Percentiles rank a stretch among this genome's conserved stretches.
Conservation (phyloP, 2,888 invertebrate species). For the Protonemura montana region DNA sequence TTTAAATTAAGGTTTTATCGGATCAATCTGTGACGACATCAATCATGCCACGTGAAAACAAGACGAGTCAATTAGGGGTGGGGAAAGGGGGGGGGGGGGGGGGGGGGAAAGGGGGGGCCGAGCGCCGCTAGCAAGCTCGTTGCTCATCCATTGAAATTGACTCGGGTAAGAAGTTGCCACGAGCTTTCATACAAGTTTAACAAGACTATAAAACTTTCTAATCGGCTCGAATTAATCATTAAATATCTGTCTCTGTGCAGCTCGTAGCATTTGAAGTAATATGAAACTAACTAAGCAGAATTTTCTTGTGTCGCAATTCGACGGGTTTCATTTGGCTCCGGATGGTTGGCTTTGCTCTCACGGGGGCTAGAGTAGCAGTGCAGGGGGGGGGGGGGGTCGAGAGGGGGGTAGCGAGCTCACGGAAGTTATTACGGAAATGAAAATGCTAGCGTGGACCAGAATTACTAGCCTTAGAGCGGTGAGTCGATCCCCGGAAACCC, state of each 20-base stretch:
- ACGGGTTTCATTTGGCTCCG: background rate
- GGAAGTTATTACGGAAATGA: constrained; percentile 42
- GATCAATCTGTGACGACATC: background rate
- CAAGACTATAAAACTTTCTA: background rate
- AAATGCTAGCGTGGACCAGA: constrained; percentile 32
- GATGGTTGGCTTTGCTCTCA: background rate
- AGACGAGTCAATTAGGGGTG: background rate
- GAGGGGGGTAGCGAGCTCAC: background rate
- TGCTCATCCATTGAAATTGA: background rate
- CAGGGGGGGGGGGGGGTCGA: background rate
- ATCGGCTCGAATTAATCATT: background rate
- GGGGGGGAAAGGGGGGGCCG: background rate
- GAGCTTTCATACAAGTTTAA: background rate
- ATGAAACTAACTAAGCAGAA: background rate
- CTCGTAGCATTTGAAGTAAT: constrained; percentile 9
- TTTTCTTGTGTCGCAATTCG: constrained; percentile 29
- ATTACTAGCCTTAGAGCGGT: constrained; percentile 31
- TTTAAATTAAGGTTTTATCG: background rate
- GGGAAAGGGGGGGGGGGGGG: background rate
- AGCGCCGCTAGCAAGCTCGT: background rate
- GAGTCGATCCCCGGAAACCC: constrained; percentile 38
- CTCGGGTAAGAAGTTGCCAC: background rate
- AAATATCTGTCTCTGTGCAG: too few relatives aligned
- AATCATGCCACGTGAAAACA: background rate
- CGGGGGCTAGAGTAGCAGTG: background rate